Conservation (phyloP, 2,797 vertebrate species). For the Artibeus jamaicensis region DNA sequence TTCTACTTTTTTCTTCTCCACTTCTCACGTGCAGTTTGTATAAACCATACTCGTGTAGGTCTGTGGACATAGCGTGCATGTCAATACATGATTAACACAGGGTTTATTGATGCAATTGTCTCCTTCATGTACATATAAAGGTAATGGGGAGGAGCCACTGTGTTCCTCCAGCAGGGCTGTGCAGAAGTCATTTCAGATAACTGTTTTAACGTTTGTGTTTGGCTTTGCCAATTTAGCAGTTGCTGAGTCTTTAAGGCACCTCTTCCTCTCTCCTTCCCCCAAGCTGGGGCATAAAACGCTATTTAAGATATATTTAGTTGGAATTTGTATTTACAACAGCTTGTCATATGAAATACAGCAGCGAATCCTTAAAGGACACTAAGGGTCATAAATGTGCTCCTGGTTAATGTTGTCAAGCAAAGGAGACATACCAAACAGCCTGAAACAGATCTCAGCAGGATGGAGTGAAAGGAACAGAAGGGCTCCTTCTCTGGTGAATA, state of each 20-base stretch:
- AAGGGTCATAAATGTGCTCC: not conserved
- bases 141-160: not conserved
- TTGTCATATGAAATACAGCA: not conserved
- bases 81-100: not conserved
- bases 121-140: not conserved
- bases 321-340: not conserved
- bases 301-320: not conserved
- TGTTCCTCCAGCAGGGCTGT: not conserved
- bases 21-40: not conserved
- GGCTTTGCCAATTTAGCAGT: not conserved
- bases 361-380: not conserved
- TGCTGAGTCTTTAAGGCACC: not conserved
- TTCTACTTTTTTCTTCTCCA: not conserved
- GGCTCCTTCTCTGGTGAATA: not conserved
- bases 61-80: not conserved
- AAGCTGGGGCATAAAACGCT: not conserved
- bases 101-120: not conserved
- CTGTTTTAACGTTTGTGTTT: not conserved
- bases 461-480: not conserved
- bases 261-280: not conserved
- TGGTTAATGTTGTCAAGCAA: not conserved
- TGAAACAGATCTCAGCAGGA: not conserved
- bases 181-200: slow-evolving; percentile 30
- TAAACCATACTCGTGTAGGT: not conserved
- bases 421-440: not conserved